Percentiles rank a stretch among this genome's conserved stretches.
These are phyloP conservation scores for Desmophyllum pertusum DNA, from an alignment of 92 coral and sea anemone genomes.

Conservation along the genomic window DNA sequence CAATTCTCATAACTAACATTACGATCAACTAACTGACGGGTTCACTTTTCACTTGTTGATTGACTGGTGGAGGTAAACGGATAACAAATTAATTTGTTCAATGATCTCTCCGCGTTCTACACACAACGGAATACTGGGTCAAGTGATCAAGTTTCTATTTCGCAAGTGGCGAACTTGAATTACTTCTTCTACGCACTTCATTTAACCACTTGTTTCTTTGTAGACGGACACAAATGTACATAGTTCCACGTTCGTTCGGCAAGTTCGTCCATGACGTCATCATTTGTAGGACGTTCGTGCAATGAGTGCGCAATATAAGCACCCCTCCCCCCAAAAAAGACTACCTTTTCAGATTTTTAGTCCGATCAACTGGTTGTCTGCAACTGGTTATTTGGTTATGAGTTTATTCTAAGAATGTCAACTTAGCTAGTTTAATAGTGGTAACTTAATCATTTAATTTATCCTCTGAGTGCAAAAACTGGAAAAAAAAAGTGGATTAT, in stretches of 20 bases:
- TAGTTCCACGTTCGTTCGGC: background rate
- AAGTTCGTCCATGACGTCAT: background rate
- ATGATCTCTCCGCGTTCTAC: background rate
- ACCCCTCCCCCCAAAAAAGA: background rate
- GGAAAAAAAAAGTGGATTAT: slow-evolving; percentile 7
- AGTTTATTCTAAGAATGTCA: background rate
- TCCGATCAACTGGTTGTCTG: no score
- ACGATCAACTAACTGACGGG: background rate
- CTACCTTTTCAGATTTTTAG: no score
- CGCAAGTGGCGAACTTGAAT: background rate
- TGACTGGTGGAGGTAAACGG: background rate
- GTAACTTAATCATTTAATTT: background rate
- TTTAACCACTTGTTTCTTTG: background rate
- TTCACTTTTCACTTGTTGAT: background rate
- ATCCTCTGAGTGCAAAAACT: background rate
- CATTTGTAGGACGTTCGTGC: no score
- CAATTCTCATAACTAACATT: background rate
- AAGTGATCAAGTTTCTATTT: background rate
- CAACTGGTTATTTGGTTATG: background rate
- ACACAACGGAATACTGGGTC: background rate
- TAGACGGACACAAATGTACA: background rate
- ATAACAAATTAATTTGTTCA: background rate
- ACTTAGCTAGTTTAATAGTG: background rate
- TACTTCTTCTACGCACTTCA: background rate
- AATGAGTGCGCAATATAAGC: no score